phyloP scores from a whole-genome alignment of 2,113 vertebrate species.

The Hoplias malabaricus region DNA sequence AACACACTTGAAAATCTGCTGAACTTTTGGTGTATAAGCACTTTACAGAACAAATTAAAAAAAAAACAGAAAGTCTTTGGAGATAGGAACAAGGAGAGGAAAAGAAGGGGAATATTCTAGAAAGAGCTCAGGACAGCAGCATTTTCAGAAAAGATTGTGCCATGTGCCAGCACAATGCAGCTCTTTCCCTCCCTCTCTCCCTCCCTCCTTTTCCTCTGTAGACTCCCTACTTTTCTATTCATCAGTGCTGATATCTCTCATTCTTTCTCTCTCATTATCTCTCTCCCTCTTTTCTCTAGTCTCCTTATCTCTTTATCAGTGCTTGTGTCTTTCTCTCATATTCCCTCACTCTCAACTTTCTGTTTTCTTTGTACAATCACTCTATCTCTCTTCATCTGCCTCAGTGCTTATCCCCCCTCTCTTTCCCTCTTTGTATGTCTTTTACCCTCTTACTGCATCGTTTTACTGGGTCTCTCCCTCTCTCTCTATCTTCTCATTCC shows the following conservation, averaged over 20 bases:
- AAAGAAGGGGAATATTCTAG: constrained; percentile 12
- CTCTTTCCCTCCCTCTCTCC: neutral
- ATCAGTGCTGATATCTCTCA: too few species aligned
- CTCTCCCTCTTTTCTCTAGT: too few species aligned
- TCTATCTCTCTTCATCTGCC: too few species aligned
- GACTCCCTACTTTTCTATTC: too few species aligned
- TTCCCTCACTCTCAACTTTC: too few species aligned
- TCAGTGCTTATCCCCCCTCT: too few species aligned
- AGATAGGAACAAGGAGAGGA: neutral
- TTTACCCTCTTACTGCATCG: too few species aligned
- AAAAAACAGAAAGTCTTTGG: neutral
- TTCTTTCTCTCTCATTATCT: neutral
- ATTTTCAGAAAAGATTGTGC: constrained; percentile 29
- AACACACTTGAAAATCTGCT: neutral
- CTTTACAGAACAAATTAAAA: neutral
- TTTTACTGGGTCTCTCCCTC: too few species aligned
- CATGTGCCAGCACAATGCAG: constrained; percentile 35
- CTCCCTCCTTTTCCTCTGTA: neutral
- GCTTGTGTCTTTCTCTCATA: too few species aligned
- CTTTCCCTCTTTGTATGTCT: neutral
- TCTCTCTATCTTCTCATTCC: neutral
- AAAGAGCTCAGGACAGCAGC: constrained; percentile 11
- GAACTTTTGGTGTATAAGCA: constrained; percentile 14
- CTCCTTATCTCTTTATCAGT: too few species aligned
- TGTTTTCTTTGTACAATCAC: too few species aligned